Percentiles rank a stretch among this genome's conserved stretches.
phyloP scores from a whole-genome alignment of 2,888 invertebrate species.

The Cenopis cana region DNA sequence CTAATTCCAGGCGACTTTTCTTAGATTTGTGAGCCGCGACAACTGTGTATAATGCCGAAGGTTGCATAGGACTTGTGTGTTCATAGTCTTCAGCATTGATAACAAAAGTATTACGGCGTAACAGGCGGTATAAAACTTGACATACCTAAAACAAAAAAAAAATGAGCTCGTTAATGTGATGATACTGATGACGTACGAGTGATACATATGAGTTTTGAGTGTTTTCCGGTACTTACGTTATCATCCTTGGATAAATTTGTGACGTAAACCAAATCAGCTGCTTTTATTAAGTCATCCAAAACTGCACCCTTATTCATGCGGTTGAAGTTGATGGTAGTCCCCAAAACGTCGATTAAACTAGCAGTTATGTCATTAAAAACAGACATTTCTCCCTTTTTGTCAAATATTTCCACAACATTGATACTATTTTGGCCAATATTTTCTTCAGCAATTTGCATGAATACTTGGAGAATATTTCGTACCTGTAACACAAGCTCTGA shows the following conservation, averaged over 20 bases:
- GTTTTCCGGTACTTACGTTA: slow-evolving; percentile 35
- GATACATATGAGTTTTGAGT: background rate
- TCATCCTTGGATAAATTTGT: slow-evolving; percentile 36
- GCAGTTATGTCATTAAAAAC: slow-evolving; percentile 23
- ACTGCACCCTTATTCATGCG: slow-evolving; percentile 35
- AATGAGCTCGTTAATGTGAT: background rate
- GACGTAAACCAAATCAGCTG: slow-evolving; percentile 41
- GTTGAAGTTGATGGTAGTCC: slow-evolving; percentile 20
- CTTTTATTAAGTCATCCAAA: slow-evolving; percentile 27
- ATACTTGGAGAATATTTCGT: slow-evolving; percentile 43
- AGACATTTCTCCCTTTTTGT: slow-evolving; percentile 39
- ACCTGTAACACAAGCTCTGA: slow-evolving; percentile 46
- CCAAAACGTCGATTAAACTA: slow-evolving; percentile 15
- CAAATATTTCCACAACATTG: slow-evolving; percentile 43
- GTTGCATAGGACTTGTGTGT: slow-evolving; percentile 31
- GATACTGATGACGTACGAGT: background rate
- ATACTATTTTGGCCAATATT: slow-evolving; percentile 45
- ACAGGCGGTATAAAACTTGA: slow-evolving; percentile 42
- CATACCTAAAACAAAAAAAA: slow-evolving; percentile 37
- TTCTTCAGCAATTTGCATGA: slow-evolving; percentile 50
- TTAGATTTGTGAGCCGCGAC: slow-evolving; percentile 45
- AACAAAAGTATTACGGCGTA: slow-evolving; percentile 65
- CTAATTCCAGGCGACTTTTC: slow-evolving; percentile 46
- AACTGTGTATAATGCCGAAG: slow-evolving; percentile 42
- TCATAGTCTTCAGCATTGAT: slow-evolving; percentile 71